Percentiles rank a stretch among this genome's conserved stretches.
Conservation (phyloP, 2,888 invertebrate genomes). For the Axea sp. region DNA sequence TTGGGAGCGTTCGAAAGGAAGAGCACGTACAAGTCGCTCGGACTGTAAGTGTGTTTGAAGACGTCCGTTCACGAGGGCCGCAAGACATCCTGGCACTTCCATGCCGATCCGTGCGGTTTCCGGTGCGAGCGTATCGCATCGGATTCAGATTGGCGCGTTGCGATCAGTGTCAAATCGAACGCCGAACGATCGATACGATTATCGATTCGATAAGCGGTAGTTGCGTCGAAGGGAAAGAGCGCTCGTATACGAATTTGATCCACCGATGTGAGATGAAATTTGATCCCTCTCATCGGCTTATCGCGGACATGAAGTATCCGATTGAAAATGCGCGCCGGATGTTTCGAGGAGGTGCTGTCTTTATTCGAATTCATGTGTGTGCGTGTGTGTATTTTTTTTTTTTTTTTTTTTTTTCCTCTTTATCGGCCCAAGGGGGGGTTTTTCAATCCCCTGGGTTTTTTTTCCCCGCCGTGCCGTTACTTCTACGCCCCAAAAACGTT, state of each 20-base stretch:
- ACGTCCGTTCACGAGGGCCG: slow-evolving; percentile 61
- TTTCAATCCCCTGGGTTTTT: too few relatives aligned
- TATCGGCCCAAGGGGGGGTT: too few relatives aligned
- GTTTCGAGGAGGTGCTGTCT: slow-evolving; percentile 33
- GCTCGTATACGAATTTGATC: slow-evolving; percentile 22
- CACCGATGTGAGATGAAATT: slow-evolving; percentile 22
- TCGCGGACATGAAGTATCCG: slow-evolving; percentile 33
- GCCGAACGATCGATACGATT: slow-evolving; percentile 21
- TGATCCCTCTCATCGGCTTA: slow-evolving; percentile 19
- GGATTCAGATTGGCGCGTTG: slow-evolving; percentile 14
- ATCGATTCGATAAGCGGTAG: slow-evolving; percentile 18
- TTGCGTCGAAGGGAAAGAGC: neutral
- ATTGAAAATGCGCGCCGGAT: slow-evolving; percentile 43
- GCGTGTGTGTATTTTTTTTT: too few relatives aligned
- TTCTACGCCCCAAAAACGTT: too few relatives aligned
- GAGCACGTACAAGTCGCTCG: slow-evolving; percentile 20
- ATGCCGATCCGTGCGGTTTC: slow-evolving; percentile 74
- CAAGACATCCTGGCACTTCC: slow-evolving; percentile 71
- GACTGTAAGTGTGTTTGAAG: neutral
- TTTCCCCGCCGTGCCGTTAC: too few relatives aligned
- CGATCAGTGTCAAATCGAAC: slow-evolving; percentile 42
- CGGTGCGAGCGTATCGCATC: slow-evolving; percentile 69
- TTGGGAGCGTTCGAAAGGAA: slow-evolving; percentile 43
- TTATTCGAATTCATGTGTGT: too few relatives aligned
- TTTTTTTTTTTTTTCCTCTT: too few relatives aligned